Evolutionary conservation across 1,140 invertebrate genomes (phyloP), one percentile per base, ranked within the genome.

Genomic region (Condylostylus longicornis): DNA sequence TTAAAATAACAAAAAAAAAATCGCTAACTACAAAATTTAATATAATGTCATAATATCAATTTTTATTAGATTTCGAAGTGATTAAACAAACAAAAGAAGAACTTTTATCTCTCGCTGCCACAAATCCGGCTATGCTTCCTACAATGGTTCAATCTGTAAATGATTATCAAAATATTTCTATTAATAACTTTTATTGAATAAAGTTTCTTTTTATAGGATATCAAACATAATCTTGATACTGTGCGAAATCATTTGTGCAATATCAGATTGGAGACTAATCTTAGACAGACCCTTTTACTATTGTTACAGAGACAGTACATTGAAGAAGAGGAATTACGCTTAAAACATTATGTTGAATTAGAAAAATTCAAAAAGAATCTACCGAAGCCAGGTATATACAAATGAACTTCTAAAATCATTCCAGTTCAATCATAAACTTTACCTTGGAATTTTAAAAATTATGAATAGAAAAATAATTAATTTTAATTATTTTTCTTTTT

Each of bases 311-410:
- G 58, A 19, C 58, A 61, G 37, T 46, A 60, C 14, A 58, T 61
- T 21, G 58, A 61, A 46, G 58, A 61, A 38, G 57, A 61, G 41
- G 58, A 61, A 35, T 33, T 61, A 34, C 48, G 58, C 6, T 41
- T 61, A 8, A 61, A 60, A 21, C 58, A 61, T 27, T 61, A 54
- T 42, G 58, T 61, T 35, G 58, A 61, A 49, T 58, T 57, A 27
- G 58, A 61, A 42, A 61, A 61, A 38, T 60, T 61, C 33, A 54
- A 60, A 25, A 60, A 58, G 38, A 47, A 53, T 13, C 38, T 58
- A 17, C 50, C n/a, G n/a, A n/a, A n/a, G n/a, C n/a, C n/a, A n/a
- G n/a, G n/a, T n/a, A n/a, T n/a, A n/a, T n/a, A n/a, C n/a, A n/a
- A n/a, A n/a, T n/a, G n/a, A n/a, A n/a, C n/a, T n/a, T n/a, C n/a